These are phyloP conservation scores for Cephus rjabovi DNA, from an alignment of 2,888 invertebrate genomes.

Conservation along the genomic window DNA sequence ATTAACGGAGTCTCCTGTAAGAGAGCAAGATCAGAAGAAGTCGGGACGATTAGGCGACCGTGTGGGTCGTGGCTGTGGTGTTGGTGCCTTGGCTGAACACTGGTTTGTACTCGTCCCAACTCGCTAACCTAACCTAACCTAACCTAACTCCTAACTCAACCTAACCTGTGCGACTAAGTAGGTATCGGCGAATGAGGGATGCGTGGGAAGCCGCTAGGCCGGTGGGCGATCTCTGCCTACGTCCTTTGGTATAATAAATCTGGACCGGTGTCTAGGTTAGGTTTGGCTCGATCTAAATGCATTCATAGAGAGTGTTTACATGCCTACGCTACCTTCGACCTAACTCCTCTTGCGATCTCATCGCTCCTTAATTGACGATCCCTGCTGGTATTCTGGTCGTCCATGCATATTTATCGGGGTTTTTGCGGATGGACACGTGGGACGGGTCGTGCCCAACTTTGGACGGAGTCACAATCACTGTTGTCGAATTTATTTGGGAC, in stretches of 20 bases:
- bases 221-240: slow-evolving; percentile 56
- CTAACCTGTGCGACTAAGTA: slow-evolving; percentile 46
- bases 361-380: slow-evolving; percentile 50
- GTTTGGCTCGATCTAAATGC: slow-evolving; percentile 54
- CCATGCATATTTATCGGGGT: neutral
- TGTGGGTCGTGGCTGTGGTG: slow-evolving; percentile 45
- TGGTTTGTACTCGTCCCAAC: slow-evolving; percentile 15
- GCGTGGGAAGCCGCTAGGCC: slow-evolving; percentile 57
- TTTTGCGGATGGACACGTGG: neutral
- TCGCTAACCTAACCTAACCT: slow-evolving; percentile 30
- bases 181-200: slow-evolving; percentile 58
- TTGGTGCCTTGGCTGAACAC: slow-evolving; percentile 13
- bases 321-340: slow-evolving; percentile 46
- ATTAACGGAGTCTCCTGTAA: slow-evolving; percentile 36
- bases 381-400: neutral
- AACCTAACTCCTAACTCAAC: slow-evolving; percentile 30
- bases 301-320: slow-evolving; percentile 54
- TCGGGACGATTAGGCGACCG: slow-evolving; percentile 40
- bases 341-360: slow-evolving; percentile 38
- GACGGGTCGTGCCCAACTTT: neutral
- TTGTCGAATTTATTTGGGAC: neutral
- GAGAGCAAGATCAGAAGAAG: slow-evolving; percentile 38
- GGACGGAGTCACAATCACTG: neutral
- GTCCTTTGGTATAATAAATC: slow-evolving; percentile 56
- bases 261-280: slow-evolving; percentile 31